Conservation (phyloP, 2,797 vertebrate genomes). For the Ispidina picta region DNA sequence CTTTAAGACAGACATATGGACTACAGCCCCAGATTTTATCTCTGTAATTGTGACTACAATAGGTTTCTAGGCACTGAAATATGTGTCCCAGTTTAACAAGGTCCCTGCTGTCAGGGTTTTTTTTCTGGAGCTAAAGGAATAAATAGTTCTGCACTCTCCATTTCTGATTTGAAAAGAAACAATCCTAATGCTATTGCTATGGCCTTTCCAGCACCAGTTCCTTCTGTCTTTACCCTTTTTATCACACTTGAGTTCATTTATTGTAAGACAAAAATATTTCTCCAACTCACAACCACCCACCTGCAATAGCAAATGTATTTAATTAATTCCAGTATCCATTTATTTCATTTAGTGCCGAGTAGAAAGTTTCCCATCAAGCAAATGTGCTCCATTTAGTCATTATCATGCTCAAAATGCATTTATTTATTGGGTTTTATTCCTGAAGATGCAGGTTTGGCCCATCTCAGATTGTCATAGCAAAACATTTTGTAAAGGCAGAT, state of each 20-base stretch:
- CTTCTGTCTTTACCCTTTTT: background rate
- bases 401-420: background rate
- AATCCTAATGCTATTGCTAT: background rate
- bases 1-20: slow-evolving; percentile 35
- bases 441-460: background rate
- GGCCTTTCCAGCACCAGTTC: background rate
- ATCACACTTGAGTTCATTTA: background rate
- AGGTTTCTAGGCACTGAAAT: slow-evolving; percentile 28
- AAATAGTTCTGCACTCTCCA: background rate
- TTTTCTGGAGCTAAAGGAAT: background rate
- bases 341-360: background rate
- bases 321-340: background rate
- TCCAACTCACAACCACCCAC: background rate
- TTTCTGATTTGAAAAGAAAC: background rate
- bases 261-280: background rate
- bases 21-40: slow-evolving; percentile 28
- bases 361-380: background rate
- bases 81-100: background rate
- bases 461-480: background rate
- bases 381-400: background rate
- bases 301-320: background rate
- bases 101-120: background rate
- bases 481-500: background rate
- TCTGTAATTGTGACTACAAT: slow-evolving; percentile 23
- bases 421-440: background rate